Evolutionary conservation across 2,888 invertebrate species (phyloP), one percentile per base, ranked within the genome.

Genomic region (Mythimna pallens): DNA sequence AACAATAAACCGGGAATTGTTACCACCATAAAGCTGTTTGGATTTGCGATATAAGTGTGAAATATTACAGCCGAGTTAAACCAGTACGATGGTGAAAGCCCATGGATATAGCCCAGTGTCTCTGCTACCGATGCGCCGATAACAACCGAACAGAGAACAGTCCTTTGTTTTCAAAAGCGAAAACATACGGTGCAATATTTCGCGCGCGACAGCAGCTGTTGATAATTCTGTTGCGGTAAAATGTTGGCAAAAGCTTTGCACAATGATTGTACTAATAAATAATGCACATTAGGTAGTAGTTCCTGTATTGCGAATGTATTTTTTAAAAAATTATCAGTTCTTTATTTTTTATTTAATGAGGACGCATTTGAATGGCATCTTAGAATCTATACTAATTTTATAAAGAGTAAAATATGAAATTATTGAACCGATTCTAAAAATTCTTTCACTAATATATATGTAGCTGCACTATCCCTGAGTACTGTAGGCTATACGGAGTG

Each of bases 81-180:
- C 84, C 82, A 82, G 84, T 80, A 78, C 64, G 36, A 76, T 65
- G 86, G 90, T 86, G 89, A 89, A 89, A 88, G 90, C 82, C 76
- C 62, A 25, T 57, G 84, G 85, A 88, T 86, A 87, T 86, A 78
- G 87, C 84, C 66, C 87, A 80, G 70, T 74, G 81, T 81, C 73
- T 75, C 75, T 78, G 78, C 78, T 64, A 70, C 76, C 81, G 90
- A 92, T 91, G 87, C 76, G 73, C 66, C 71, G 90, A 92, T 91
- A 91, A 84, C 83, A 88, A 85, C 84, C 73, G 82, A 82, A 83
- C 84, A 74, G 82, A 76, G 82, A 82, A 84, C 83, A 76, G 83
- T 82, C 81, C 86, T 88, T 92, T 90, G 89, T 91, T 86, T 69
- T 63, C 62, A 62, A 76, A 17, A 22, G 50, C 65, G 68, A 82